Conservation (phyloP, 2,113 vertebrate genomes). For the Cyprinodon variegatus region DNA sequence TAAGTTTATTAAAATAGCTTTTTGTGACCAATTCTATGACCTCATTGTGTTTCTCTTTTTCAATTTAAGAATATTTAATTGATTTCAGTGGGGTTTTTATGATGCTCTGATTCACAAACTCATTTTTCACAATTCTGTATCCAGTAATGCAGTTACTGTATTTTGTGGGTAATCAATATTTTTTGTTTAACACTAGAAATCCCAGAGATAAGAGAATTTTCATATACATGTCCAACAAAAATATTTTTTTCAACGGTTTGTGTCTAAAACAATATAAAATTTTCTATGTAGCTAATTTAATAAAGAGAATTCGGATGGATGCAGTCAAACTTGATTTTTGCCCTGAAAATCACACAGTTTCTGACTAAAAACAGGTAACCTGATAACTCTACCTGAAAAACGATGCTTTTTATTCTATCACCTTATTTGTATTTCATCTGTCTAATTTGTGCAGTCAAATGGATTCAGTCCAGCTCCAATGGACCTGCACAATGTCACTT, state of each 20-base stretch:
- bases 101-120: background rate
- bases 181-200: background rate
- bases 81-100: background rate
- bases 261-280: too few relatives aligned
- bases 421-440: background rate
- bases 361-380: background rate
- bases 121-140: background rate
- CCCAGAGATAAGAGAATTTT: too few relatives aligned
- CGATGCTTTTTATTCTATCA: background rate
- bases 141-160: background rate
- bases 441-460: constrained; percentile 78
- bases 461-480: constrained; percentile 87
- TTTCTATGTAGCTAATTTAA: too few relatives aligned
- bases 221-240: too few relatives aligned
- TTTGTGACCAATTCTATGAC: background rate
- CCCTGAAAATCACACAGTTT: background rate
- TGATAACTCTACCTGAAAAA: background rate
- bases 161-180: background rate
- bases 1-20: background rate
- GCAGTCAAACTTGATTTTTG: too few relatives aligned
- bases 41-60: background rate
- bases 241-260: too few relatives aligned
- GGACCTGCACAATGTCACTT: constrained; percentile 89
- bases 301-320: too few relatives aligned
- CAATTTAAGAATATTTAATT: too few relatives aligned